Evolutionary conservation across 2,113 vertebrate genomes (phyloP).

Genomic region (Nyctereutes procyonoides): DNA sequence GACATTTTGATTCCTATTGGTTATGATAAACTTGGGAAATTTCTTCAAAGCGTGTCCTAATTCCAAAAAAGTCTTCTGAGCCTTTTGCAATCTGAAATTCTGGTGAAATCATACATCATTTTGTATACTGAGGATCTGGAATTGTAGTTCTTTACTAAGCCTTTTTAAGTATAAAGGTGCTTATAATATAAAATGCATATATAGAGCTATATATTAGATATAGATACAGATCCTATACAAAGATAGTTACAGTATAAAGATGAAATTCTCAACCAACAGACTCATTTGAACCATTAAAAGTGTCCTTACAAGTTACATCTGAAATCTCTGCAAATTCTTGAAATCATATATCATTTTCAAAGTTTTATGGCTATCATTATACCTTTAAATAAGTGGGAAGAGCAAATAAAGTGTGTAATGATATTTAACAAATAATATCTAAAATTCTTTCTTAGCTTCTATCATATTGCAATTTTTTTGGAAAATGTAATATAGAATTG

Average conservation of each 20-base stretch:
- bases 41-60: constrained; percentile 51
- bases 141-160: neutral
- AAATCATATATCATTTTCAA: neutral
- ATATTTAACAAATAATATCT: constrained; percentile 27
- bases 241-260: neutral
- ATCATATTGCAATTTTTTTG: neutral
- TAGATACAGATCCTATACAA: neutral
- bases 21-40: constrained; percentile 41
- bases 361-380: neutral
- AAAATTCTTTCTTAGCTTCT: constrained; percentile 48
- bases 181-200: neutral
- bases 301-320: neutral
- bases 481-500: constrained; percentile 22
- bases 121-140: neutral
- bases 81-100: neutral
- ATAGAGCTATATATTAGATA: neutral
- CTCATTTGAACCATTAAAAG: constrained; percentile 13
- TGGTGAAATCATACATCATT: neutral
- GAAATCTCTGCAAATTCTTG: constrained; percentile 5
- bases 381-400: neutral
- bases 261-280: neutral
- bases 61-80: neutral
- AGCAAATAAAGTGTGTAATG: constrained; percentile 27
- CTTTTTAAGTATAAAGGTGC: neutral
- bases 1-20: constrained; percentile 58